Evolutionary conservation across 2,888 invertebrate genomes (phyloP), one percentile per base, ranked within the genome.

Genomic region (Elmis aenea): DNA sequence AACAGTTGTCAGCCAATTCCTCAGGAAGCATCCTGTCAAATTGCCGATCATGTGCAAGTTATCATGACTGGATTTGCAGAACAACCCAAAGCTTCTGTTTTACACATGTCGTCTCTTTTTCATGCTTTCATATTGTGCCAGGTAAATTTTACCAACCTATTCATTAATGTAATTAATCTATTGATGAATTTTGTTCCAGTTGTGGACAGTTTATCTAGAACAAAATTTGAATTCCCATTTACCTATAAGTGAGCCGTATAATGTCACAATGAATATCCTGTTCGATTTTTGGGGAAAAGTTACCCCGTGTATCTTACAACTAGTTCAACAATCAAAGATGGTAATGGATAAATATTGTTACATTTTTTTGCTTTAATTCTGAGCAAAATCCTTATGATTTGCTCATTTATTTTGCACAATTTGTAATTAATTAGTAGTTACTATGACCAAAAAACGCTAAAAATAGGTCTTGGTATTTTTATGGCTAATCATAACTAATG

Each of bases 251-350:
- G 89, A 89, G 59, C 75, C 81, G 8, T 82, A 85, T 57, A 75
- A 82, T 56, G 72, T 81, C 8, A 83, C 85, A 1, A 77, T 84
- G 69, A 84, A 83, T 48, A 87, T 92, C 48, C 75, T 97, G 33
- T 82, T 95, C 52, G 96, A 97, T 71, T 99, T 99, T 75, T 99
- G 99, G 99, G 90, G 91, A 30, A 90, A 96, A 68, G 88, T 99
- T 3, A 96, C 97, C 21, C 97, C 97, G 0, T 90, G 88, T 43
- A 85, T 99, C 38, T 73, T 99, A 43, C 93, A 96, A 63, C 74
- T 99, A 37, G 83, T 97, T 20, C 84, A 88, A 6, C 86, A 89
- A 60, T 88, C 94, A 6, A 95, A 90, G 77, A 80, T 89, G 67
- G 89, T 92, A 56, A 75, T n/a, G n/a, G n/a, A n/a, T n/a, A n/a